Evolutionary conservation across 2,797 vertebrate species (phyloP).

Genomic region (Melanogrammus aeglefinus): DNA sequence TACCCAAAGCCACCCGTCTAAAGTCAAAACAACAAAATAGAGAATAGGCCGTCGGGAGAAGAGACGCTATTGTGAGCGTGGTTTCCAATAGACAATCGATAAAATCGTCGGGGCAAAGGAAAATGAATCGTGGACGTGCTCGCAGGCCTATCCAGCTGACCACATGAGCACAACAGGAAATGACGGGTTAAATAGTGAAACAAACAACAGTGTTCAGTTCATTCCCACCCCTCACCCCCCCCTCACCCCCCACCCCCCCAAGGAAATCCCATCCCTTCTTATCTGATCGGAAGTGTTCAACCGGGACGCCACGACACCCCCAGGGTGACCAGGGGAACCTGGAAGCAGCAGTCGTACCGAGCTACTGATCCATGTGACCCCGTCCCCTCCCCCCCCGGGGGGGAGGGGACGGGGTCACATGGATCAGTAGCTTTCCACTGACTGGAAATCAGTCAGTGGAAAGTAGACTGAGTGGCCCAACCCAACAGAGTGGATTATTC

Average conservation of each 20-base stretch:
- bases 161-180: background rate
- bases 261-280: background rate
- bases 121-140: background rate
- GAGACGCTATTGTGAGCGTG: too few relatives aligned
- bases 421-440: too few relatives aligned
- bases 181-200: background rate
- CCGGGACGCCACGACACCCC: background rate
- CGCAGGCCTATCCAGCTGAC: constrained; percentile 3
- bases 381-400: constrained; percentile 9
- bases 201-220: background rate
- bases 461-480: too few relatives aligned
- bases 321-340: constrained; percentile 19
- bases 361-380: constrained; percentile 23
- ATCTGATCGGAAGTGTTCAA: background rate
- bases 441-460: too few relatives aligned
- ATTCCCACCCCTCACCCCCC: too few relatives aligned
- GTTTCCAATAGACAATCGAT: background rate
- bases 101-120: background rate
- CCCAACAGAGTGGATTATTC: background rate
- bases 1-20: constrained; percentile 17
- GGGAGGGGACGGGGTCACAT: background rate
- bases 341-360: constrained; percentile 20
- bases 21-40: constrained; percentile 9
- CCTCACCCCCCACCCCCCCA: too few relatives aligned
- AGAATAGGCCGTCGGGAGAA: background rate